Evolutionary conservation across 1,140 invertebrate genomes (phyloP), one percentile per base, ranked within the genome.

Genomic region (Alviniconcha marisindica): DNA sequence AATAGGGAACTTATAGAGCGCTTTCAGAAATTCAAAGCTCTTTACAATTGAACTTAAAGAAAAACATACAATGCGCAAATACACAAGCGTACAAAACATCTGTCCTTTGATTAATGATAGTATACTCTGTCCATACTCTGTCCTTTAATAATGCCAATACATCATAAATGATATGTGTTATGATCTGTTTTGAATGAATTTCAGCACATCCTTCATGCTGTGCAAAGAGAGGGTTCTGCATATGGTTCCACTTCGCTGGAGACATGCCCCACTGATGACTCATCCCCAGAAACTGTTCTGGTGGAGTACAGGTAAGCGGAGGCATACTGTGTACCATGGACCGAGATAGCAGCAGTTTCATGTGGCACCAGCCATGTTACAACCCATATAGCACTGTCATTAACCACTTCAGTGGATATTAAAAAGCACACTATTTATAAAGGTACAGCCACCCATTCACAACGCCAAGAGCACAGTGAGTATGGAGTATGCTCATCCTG

Each of bases 251-350:
- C 38, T n/a, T 44, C 36, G 12, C 14, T 38, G 40, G 28, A 80
- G 4, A 44, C 33, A n/a, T 24, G 38, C 77, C 56, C 48, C 31
- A 71, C 28, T 38, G 48, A 78, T 7, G 77, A 28, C 24, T 36
- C 60, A 48, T 18, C 69, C 7, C 77, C 40, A 36, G 40, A 85
- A 42, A 83, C 69, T 74, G 84, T 87, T 31, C 40, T 85, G 44
- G 87, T 88, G n/a, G 87, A 88, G 44, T 88, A 85, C 83, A 88
- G 87, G 87, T 88, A 36, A 80, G 69, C 4, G 40, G 69, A 5
- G 40, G 2, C 12, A 36, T 28, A 14, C 7, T 36, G 18, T 3
- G 33, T 31, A 28, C 69, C 33, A 21, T n/a, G 4, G 24, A 5
- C 24, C 7, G 31, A 38, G 5, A 4, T 73, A 28, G 4, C 33